Evolutionary conservation across 35 echinoderm and acorn worm genomes (phyloP).

Genomic region (Apostichopus parvimensis): DNA sequence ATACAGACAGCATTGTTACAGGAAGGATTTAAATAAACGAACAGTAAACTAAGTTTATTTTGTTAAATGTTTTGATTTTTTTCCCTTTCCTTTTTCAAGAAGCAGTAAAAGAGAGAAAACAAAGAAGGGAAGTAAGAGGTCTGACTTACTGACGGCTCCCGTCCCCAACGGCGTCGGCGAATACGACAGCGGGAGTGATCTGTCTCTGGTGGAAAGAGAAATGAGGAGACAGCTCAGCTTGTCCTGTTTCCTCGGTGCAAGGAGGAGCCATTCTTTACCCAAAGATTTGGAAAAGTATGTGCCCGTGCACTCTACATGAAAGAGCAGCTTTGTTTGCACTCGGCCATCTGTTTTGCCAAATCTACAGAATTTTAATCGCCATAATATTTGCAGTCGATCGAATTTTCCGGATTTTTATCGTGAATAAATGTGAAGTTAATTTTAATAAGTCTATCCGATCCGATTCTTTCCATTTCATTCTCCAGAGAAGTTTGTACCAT

Average conservation of each 20-base stretch:
- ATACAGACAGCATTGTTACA: too few species aligned
- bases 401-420: not conserved
- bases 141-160: not conserved
- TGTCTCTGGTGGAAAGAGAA: conserved; percentile 32
- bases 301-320: too few species aligned
- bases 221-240: conserved; percentile 26
- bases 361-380: too few species aligned
- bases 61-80: not conserved
- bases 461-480: too few species aligned
- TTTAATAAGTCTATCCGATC: too few species aligned
- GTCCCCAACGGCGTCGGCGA: conserved; percentile 29
- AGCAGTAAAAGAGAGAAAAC: not conserved
- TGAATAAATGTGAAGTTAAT: too few species aligned
- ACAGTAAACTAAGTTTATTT: too few species aligned
- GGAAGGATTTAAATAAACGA: too few species aligned
- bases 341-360: too few species aligned
- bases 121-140: conserved; percentile 22
- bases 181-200: conserved; percentile 40
- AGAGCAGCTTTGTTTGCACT: too few species aligned
- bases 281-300: conserved; percentile 33
- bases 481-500: too few species aligned
- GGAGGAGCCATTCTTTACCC: conserved; percentile 25
- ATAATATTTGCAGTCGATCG: too few species aligned
- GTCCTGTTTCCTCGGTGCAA: not conserved
- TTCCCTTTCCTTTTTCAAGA: not conserved